Base-by-base conservation (phyloP, 2,113 vertebrate species). In the Chaetodon trifascialis region DNA sequence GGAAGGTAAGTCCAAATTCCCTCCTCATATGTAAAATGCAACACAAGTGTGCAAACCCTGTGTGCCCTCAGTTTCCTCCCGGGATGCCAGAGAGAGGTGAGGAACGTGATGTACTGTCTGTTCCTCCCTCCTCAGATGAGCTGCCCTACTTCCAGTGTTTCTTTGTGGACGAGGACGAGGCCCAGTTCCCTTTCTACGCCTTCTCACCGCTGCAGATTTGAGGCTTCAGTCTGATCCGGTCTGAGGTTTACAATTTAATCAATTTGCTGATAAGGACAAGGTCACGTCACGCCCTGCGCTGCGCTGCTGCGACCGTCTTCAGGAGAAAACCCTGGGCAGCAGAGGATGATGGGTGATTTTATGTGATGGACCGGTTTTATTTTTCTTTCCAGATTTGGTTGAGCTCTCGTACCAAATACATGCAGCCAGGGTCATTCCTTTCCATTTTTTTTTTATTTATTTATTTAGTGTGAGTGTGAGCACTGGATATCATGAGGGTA, bases 101-200 rank as follows among this genome's bases (percentile, higher is more conserved):
- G 40, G 52, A 55, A 65, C 72, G 36, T 3, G 1, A 36, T 52
- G 4, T 38, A 2, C 17, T 66, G 17, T 76, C 40, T 23, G 14
- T 67, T 12, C 54, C 69, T 70, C 54, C 70, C 17, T 71, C 71
- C 71, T 4, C 91, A 95, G 95, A 95, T 5, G 94, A 95, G 40
- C 65, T 95, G 76, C 95, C 95, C 17, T 96, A 95, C 90, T 96
- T 96, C 91, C 95, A 96, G 91, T 96, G 95, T 82, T 95, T 96
- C 92, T 96, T 95, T 73, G 94, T 96, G 90, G 95, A 96, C 14
- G 95, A 96, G 79, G 94, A 95, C 5, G 95, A 95, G 64, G 94
- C 93, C 77, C 95, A 95, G 83, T 95, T 95, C 85, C 95, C 95
- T 0, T 94, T 95, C 88, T 96, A 95, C 14, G 92, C 95, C 66